Percentiles rank a stretch among this genome's conserved stretches.
phyloP scores from a whole-genome alignment of 2,797 vertebrate genomes.

The Chelidonichthys spinosus region DNA sequence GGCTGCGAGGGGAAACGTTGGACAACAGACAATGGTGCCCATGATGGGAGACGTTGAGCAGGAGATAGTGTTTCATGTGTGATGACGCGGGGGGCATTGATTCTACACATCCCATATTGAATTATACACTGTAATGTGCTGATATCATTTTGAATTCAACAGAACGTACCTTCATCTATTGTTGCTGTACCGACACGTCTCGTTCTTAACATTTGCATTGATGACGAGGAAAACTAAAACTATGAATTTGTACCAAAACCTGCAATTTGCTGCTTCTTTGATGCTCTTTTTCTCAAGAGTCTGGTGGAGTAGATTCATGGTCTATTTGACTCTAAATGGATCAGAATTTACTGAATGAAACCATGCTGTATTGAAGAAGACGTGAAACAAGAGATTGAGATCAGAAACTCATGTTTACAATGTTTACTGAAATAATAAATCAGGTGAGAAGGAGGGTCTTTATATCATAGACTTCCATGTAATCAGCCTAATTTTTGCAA shows the following conservation, averaged over 20 bases:
- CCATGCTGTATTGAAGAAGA: no score
- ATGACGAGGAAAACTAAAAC: not conserved
- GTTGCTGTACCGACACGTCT: no score
- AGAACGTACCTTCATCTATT: not conserved
- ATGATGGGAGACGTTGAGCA: slow-evolving; percentile 16
- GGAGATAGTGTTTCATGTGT: slow-evolving; percentile 5
- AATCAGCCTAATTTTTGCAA: no score
- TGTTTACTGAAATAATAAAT: no score
- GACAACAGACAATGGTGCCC: slow-evolving; percentile 47
- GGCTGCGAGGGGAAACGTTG: slow-evolving; percentile 50
- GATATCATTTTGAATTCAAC: not conserved
- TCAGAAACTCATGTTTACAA: no score
- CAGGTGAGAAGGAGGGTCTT: no score
- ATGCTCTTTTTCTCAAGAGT: not conserved
- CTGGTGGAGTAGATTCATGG: not conserved
- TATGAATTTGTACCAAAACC: no score
- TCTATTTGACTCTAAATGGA: no score
- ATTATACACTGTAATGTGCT: not conserved
- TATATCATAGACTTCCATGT: no score
- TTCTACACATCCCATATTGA: not conserved
- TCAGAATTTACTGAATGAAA: no score
- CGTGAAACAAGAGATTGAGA: no score
- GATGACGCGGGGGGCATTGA: not conserved
- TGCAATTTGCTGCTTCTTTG: not conserved
- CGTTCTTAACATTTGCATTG: not conserved